These are phyloP conservation scores for Laticauda colubrina DNA, from an alignment of 2,113 vertebrate genomes.

Conservation along the genomic window DNA sequence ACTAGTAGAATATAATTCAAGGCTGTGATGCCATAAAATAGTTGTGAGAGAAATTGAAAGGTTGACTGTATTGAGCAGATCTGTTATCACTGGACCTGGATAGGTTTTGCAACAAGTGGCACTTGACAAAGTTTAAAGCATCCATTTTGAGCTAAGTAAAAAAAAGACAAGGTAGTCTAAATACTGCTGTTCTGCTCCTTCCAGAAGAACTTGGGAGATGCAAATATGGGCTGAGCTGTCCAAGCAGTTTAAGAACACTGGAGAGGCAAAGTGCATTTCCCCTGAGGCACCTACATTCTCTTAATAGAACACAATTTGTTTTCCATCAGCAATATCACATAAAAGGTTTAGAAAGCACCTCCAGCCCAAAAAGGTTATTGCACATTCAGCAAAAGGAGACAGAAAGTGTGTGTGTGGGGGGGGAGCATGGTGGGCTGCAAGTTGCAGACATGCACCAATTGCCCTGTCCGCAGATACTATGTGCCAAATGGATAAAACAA, in stretches of 20 bases:
- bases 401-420: accelerated
- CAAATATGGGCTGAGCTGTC: neutral
- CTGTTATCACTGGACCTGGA: neutral
- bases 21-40: neutral
- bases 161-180: neutral
- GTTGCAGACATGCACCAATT: neutral
- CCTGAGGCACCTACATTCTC: neutral
- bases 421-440: neutral
- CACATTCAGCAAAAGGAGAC: neutral
- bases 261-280: neutral
- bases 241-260: neutral
- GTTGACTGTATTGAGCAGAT: neutral
- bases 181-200: neutral
- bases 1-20: neutral
- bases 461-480: neutral
- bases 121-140: neutral
- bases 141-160: neutral
- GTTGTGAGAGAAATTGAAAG: neutral
- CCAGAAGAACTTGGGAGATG: neutral
- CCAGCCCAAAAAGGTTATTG: neutral
- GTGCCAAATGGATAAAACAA: neutral
- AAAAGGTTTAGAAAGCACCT: neutral
- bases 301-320: neutral
- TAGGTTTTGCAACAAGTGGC: neutral
- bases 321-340: neutral